Evolutionary conservation across 2,113 vertebrate species (phyloP).

Genomic region (Riparia riparia): DNA sequence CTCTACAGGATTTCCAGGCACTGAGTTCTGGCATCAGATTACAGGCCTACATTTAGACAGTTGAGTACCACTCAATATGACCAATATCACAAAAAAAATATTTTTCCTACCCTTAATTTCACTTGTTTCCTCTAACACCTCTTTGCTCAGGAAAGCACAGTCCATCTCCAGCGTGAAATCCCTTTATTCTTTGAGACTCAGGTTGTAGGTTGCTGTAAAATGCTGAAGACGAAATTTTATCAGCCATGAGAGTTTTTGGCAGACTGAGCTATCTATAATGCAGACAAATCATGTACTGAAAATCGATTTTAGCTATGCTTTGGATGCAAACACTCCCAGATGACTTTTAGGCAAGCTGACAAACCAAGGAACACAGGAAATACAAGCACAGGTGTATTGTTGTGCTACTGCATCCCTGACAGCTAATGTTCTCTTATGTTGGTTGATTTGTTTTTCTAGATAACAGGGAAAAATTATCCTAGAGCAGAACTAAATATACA

Average conservation of each 20-base stretch:
- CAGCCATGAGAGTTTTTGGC: neutral
- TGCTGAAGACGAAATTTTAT: neutral
- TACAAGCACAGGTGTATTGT: neutral
- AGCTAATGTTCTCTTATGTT: neutral
- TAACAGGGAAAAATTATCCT: slow-evolving; percentile 21
- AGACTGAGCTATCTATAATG: neutral
- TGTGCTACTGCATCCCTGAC: neutral
- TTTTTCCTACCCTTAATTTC: neutral
- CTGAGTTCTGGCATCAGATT: neutral
- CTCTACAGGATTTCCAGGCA: neutral
- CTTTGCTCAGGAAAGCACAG: neutral
- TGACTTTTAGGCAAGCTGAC: neutral
- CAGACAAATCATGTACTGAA: neutral
- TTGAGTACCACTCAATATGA: neutral
- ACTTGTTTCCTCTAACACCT: neutral
- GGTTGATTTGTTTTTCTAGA: neutral
- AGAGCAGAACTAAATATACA: neutral
- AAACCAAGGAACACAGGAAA: neutral
- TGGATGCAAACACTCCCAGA: neutral
- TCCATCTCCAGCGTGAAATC: neutral
- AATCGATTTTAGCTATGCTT: neutral
- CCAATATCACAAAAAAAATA: neutral
- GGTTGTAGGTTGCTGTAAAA: neutral
- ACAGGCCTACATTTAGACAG: neutral
- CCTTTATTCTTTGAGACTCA: neutral